Conservation (phyloP, 2,113 vertebrate species). For the Cyprinus carpio region DNA sequence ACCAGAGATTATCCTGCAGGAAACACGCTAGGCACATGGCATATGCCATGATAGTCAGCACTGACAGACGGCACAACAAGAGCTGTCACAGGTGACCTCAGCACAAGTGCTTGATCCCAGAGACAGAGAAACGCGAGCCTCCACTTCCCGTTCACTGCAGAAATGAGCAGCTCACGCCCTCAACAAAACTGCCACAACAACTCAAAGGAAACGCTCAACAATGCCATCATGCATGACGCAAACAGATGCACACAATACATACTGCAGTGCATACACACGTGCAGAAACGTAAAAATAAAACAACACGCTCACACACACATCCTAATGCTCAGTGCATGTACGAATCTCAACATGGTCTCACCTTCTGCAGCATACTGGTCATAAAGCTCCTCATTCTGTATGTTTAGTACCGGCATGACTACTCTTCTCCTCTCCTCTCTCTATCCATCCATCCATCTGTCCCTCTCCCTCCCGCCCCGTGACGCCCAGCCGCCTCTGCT, state of each 20-base stretch:
- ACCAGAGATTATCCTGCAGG: not conserved
- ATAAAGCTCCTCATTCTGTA: constrained; percentile 73
- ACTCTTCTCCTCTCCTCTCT: constrained; percentile 35
- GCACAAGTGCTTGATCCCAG: not conserved
- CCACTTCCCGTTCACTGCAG: constrained; percentile 2
- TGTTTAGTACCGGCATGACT: constrained; percentile 69
- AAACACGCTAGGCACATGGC: not conserved
- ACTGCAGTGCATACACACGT: not conserved
- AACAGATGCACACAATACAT: not conserved
- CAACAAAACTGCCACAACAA: constrained; percentile 17
- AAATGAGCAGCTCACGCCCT: not conserved
- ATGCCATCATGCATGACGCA: not conserved
- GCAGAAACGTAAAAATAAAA: constrained; percentile 5
- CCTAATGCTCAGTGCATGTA: not conserved
- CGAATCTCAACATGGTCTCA: constrained; percentile 58
- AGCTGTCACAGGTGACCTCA: not conserved
- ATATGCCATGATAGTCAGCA: not conserved
- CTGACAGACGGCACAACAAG: not conserved
- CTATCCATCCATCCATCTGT: constrained; percentile 27
- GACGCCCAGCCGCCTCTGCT: constrained; percentile 59
- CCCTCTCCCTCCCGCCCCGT: constrained; percentile 53
- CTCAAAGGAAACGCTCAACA: not conserved
- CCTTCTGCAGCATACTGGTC: constrained; percentile 67
- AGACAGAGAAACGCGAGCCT: not conserved
- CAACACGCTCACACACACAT: constrained; percentile 11